Conservation (phyloP, 2,113 vertebrate species). For the Anguilla rostrata region DNA sequence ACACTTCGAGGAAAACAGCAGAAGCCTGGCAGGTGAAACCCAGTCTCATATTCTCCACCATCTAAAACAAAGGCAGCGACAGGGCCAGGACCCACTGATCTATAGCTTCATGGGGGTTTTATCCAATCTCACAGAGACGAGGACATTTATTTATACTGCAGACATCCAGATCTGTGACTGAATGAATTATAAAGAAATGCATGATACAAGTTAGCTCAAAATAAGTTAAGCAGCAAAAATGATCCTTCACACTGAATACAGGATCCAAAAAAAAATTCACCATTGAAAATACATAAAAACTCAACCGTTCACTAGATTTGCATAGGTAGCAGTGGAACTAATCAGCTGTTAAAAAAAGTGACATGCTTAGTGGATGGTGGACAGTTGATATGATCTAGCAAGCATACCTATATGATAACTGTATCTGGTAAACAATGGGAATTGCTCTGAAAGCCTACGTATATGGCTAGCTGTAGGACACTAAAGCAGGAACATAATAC, state of each 20-base stretch:
- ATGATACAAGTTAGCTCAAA: background rate
- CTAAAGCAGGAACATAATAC: background rate
- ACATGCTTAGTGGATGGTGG: background rate
- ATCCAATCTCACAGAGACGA: background rate
- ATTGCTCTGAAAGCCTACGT: background rate
- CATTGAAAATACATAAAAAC: background rate
- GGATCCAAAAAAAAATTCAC: background rate
- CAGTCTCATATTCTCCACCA: constrained; percentile 10
- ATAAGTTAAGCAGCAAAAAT: background rate
- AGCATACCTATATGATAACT: background rate
- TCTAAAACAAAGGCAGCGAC: constrained; percentile 18
- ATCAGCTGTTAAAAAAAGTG: background rate
- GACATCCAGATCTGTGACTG: background rate
- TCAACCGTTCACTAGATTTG: background rate
- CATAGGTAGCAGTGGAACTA: background rate
- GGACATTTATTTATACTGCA: background rate
- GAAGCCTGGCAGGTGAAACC: background rate
- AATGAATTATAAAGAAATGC: background rate
- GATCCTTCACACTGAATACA: background rate
- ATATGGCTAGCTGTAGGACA: too few relatives aligned
- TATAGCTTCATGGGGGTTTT: background rate
- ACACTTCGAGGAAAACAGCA: background rate
- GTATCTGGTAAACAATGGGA: background rate
- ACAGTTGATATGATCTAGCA: background rate
- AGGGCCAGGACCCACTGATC: background rate